These are phyloP conservation scores for Troglohyphantes excavatus DNA, from an alignment of 2,888 invertebrate genomes.

Conservation along the genomic window DNA sequence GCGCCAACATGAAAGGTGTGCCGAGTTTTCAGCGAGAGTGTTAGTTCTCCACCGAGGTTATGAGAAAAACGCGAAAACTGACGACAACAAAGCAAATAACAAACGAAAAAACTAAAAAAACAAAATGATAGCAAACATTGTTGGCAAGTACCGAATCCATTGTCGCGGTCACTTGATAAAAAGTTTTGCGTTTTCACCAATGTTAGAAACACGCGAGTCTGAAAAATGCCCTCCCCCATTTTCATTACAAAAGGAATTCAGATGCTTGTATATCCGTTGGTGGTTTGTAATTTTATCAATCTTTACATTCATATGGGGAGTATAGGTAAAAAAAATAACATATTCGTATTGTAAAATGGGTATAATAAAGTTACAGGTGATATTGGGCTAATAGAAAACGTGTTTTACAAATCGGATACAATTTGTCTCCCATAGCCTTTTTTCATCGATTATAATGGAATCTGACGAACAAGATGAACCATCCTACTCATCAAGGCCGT, in stretches of 20 bases:
- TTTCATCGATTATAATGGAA: no score
- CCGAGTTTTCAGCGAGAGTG: slow-evolving; percentile 34
- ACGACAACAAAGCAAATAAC: background rate
- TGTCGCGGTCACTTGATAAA: slow-evolving; percentile 39
- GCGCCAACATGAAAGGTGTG: slow-evolving; percentile 53
- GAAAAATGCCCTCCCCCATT: background rate
- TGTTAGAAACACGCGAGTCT: slow-evolving; percentile 15
- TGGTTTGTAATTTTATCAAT: slow-evolving; percentile 35
- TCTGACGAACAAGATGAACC: no score
- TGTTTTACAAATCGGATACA: slow-evolving; percentile 7
- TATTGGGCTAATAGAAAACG: slow-evolving; percentile 10
- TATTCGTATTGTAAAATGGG: background rate
- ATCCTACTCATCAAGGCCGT: no score
- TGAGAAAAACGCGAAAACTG: slow-evolving; percentile 23
- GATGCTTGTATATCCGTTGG: slow-evolving; percentile 33
- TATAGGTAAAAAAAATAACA: no score
- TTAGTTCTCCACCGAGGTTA: slow-evolving; percentile 23
- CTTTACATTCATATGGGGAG: background rate
- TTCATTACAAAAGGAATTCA: slow-evolving; percentile 33
- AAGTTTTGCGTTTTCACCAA: slow-evolving; percentile 29
- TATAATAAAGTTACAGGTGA: slow-evolving; percentile 16
- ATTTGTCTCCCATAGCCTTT: no score
- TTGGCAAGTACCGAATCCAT: slow-evolving; percentile 19
- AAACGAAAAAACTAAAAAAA: background rate
- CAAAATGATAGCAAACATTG: slow-evolving; percentile 30